Conservation (phyloP, 1,140 invertebrate species). For the Saccostrea cuccullata region DNA sequence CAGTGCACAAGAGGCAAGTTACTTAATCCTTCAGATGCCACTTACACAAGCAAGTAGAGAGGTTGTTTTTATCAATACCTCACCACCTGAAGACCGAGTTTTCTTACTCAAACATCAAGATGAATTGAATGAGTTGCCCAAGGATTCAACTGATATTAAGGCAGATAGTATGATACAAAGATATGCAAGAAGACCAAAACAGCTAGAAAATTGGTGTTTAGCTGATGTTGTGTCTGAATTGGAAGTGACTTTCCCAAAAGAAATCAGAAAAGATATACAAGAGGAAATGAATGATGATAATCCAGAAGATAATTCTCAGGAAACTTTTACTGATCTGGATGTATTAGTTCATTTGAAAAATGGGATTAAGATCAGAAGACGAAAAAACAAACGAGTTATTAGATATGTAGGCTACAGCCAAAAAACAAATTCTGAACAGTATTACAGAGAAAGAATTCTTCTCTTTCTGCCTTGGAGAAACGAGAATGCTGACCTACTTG, state of each 20-base stretch:
- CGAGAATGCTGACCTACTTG: slow-evolving; percentile 30
- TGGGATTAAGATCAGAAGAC: slow-evolving; percentile 45
- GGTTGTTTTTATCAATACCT: slow-evolving; percentile 59
- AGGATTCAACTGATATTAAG: slow-evolving; percentile 43
- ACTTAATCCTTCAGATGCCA: slow-evolving; percentile 54
- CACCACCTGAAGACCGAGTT: slow-evolving; percentile 34
- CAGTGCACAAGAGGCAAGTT: slow-evolving; percentile 50
- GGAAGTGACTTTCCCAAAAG: slow-evolving; percentile 2
- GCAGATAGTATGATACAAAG: slow-evolving; percentile 24
- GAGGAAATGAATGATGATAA: slow-evolving; percentile 22
- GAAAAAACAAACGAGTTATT: slow-evolving; percentile 40
- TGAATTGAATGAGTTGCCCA: background rate
- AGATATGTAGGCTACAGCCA: slow-evolving; percentile 46
- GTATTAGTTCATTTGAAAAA: slow-evolving; percentile 43
- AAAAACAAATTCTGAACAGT: slow-evolving; percentile 46
- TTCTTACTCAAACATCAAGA: slow-evolving; percentile 38
- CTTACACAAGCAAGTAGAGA: slow-evolving; percentile 45
- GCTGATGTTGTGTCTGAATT: slow-evolving; percentile 37
- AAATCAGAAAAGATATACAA: background rate
- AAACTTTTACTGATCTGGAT: background rate
- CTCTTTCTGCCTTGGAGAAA: slow-evolving; percentile 49
- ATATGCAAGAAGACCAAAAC: slow-evolving; percentile 41
- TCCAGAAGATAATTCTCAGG: background rate
- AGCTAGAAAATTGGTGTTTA: slow-evolving; percentile 43
- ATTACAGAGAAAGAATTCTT: slow-evolving; percentile 45